Evolutionary conservation across 1,140 invertebrate genomes (phyloP), one percentile per base, ranked within the genome.

Genomic region (Schlechtendalia chinensis): DNA sequence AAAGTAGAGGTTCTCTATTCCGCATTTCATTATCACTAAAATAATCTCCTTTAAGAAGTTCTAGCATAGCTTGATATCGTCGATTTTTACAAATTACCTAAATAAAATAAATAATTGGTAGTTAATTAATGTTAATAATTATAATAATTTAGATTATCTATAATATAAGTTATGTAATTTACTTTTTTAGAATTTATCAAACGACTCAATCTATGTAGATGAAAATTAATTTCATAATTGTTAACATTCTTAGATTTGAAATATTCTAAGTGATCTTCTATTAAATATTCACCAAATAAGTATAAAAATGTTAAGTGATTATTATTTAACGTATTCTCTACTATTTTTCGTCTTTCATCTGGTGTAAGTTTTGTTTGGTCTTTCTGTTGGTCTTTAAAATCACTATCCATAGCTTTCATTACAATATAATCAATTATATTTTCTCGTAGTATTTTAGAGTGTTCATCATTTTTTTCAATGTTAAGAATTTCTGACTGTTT

Each of bases 21-120:
- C 95, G 95, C 95, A 98, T 98, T 89, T 96, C 93, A 81, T 89
- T 90, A 85, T 97, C 94, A 85, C 91, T 93, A 83, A 98, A 98
- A 86, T 97, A 97, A 32, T 89, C 87, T 56, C 92, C 89, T 81
- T 92, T 88, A 58, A 94, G 87, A 58, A 98, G 85, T 83, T 90
- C 88, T 83, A 93, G 90, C 84, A 97, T 87, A 14, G 95, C 95
- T 84, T 92, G 89, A 85, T 91, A 97, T 65, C 96, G 87, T 82
- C 94, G 87, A 86, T 97, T 96, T 85, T 91, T 93, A 0, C 91
- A 86, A 83, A 89, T 88, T n/a, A 90, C 88, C 82, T 87, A 86
- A 71, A 19, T 27, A 61, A 77, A 17, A 59, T 16, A 32, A 32
- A 58, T 32, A 58, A 10, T n/a, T 47, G 45, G 29, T 22, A 14